Evolutionary conservation across 2,113 vertebrate genomes (phyloP).

Genomic region (Stigmatopora argus): DNA sequence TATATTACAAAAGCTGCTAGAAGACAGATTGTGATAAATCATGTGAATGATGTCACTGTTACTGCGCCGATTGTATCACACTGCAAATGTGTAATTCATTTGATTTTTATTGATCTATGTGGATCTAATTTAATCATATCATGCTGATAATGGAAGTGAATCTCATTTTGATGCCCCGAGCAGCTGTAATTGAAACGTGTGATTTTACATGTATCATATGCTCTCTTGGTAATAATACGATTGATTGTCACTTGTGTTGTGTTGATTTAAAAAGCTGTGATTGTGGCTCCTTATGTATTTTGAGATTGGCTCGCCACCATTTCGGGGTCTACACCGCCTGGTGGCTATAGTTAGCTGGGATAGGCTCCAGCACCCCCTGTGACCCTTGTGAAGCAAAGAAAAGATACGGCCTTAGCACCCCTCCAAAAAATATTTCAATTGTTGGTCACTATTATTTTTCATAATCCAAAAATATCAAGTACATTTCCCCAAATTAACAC

Average conservation of each 20-base stretch:
- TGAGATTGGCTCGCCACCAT: too few species aligned
- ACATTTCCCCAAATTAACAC: too few species aligned
- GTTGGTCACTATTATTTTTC: too few species aligned
- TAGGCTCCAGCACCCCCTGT: too few species aligned
- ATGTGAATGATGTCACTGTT: not conserved
- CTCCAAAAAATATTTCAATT: too few species aligned
- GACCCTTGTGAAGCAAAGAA: too few species aligned
- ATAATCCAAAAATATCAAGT: too few species aligned
- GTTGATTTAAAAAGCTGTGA: not conserved
- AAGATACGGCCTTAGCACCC: too few species aligned
- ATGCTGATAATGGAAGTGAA: not conserved
- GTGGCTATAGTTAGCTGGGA: too few species aligned
- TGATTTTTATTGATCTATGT: not conserved
- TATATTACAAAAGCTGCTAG: not conserved
- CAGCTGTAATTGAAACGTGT: not conserved
- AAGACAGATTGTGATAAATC: conserved; percentile 2
- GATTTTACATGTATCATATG: not conserved
- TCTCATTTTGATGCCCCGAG: not conserved
- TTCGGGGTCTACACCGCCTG: too few species aligned
- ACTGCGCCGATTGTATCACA: not conserved
- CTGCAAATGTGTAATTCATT: not conserved
- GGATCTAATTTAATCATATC: not conserved
- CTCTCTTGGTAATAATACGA: not conserved
- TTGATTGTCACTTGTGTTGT: not conserved
- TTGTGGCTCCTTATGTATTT: too few species aligned